phyloP scores from a whole-genome alignment of 2,113 vertebrate species.

The Chionis minor region DNA sequence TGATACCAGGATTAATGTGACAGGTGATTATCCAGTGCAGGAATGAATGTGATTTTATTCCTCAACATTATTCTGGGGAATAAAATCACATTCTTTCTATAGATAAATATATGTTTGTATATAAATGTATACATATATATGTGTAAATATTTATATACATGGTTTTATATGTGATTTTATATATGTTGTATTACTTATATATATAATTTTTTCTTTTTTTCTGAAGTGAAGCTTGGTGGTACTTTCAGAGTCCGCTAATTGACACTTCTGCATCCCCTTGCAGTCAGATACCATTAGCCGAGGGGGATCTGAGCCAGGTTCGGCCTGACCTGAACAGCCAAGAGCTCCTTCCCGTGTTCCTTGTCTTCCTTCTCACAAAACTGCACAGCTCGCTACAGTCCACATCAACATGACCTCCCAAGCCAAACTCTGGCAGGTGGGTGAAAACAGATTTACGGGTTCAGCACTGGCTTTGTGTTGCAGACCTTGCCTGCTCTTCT shows the following conservation, averaged over 20 bases:
- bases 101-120: neutral
- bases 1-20: conserved; percentile 24
- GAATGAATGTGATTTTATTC: conserved; percentile 6
- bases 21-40: neutral
- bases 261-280: neutral
- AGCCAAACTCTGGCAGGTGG: neutral
- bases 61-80: neutral
- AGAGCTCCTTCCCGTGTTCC: neutral
- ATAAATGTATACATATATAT: neutral
- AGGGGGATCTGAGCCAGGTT: neutral
- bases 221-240: neutral
- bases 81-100: neutral
- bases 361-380: neutral
- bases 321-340: neutral
- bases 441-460: neutral
- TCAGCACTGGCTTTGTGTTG: neutral
- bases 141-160: neutral
- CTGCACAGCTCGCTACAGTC: neutral
- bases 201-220: neutral
- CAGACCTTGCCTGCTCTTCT: neutral
- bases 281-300: neutral
- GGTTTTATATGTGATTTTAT: neutral
- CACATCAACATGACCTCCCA: neutral
- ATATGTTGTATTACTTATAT: neutral
- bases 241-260: neutral